Evolutionary conservation across 2,113 vertebrate genomes (phyloP).

Genomic region (Piprites chloris): DNA sequence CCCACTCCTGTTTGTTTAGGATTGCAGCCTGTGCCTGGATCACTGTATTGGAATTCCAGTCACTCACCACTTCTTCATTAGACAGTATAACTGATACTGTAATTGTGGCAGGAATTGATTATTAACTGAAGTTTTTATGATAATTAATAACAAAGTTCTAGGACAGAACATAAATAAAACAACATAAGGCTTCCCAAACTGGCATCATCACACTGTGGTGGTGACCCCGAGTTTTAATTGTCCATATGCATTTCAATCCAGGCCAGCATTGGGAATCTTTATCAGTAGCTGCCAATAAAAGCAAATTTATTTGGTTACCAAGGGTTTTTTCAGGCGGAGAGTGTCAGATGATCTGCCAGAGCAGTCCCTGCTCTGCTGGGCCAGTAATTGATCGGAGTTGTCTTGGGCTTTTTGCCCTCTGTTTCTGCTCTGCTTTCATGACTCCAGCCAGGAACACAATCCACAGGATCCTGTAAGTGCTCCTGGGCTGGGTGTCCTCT

Average conservation of each 20-base stretch:
- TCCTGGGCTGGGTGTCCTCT: neutral
- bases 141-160: conserved; percentile 9
- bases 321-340: conserved; percentile 22
- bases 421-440: neutral
- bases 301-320: neutral
- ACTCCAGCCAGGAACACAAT: neutral
- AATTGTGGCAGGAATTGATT: conserved; percentile 54
- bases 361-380: neutral
- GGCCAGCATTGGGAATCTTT: neutral
- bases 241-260: neutral
- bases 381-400: neutral
- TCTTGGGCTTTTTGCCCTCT: neutral
- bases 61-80: conserved; percentile 72
- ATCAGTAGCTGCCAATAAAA: neutral
- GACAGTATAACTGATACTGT: conserved; percentile 36
- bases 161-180: neutral
- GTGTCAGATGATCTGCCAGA: conserved; percentile 13
- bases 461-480: neutral
- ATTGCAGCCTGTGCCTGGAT: conserved; percentile 57
- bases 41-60: conserved; percentile 66
- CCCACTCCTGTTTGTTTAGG: conserved; percentile 63
- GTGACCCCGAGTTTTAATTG: neutral
- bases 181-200: neutral
- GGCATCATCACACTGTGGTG: neutral
- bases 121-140: neutral